phyloP scores from a whole-genome alignment of 1,140 invertebrate genomes.

The Drosophila mayri region DNA sequence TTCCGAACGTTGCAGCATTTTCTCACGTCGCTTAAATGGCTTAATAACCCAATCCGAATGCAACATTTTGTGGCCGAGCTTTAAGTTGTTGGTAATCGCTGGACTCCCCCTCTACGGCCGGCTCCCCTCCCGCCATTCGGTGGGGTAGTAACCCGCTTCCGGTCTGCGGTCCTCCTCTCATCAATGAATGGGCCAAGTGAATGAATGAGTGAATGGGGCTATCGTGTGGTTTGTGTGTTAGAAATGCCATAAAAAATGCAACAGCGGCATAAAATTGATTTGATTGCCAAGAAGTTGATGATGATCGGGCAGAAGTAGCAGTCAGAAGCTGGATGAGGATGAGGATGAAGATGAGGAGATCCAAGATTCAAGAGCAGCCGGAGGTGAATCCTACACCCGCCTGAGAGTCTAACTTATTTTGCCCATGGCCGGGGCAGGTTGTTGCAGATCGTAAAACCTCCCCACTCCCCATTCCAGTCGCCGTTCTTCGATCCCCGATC shows the following conservation, averaged over 20 bases:
- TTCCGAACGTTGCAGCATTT: constrained; percentile 54
- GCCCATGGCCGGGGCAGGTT: constrained; percentile 41
- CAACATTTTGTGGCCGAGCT: constrained; percentile 62
- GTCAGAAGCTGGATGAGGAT: background rate
- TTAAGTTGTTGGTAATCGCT: constrained; percentile 55
- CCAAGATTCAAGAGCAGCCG: background rate
- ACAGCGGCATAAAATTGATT: constrained; percentile 64
- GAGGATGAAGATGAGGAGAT: background rate
- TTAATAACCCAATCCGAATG: constrained; percentile 63
- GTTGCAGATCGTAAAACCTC: constrained; percentile 41
- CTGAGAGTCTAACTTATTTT: constrained; percentile 37
- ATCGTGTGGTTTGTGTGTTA: constrained; percentile 63
- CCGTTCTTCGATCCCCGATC: background rate
- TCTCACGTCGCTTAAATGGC: constrained; percentile 66
- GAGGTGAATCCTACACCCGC: constrained; percentile 39
- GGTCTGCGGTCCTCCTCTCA: constrained; percentile 53
- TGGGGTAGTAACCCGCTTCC: constrained; percentile 52
- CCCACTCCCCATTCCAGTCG: background rate
- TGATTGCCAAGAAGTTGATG: constrained; percentile 56
- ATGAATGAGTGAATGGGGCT: constrained; percentile 55
- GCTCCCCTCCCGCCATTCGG: background rate
- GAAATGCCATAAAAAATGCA: constrained; percentile 64
- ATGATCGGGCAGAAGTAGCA: constrained; percentile 19
- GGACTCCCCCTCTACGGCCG: constrained; percentile 3
- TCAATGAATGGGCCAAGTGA: constrained; percentile 41